Conservation (phyloP, 1,140 invertebrate species). For the Drosophila subobscura region DNA sequence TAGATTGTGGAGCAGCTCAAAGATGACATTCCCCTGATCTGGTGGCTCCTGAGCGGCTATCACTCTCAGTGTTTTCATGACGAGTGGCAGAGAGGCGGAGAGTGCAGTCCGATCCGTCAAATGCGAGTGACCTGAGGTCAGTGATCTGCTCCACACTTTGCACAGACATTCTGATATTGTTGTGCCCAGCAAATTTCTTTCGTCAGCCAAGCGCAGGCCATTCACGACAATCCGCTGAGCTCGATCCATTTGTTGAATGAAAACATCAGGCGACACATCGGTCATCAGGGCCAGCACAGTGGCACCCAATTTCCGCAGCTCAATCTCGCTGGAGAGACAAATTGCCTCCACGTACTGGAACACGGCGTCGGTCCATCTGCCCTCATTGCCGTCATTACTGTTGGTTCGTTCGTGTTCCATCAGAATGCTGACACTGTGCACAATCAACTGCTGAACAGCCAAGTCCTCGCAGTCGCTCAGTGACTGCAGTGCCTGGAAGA, state of each 20-base stretch:
- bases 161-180: constrained; percentile 17
- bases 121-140: constrained; percentile 1
- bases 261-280: constrained; percentile 2
- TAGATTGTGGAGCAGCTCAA: constrained; percentile 16
- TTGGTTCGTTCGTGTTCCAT: constrained; percentile 1
- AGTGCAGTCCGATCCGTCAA: neutral
- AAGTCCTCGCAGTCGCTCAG: constrained; percentile 2
- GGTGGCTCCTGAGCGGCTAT: constrained; percentile 5
- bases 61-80: constrained; percentile 10
- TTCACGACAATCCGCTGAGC: constrained; percentile 13
- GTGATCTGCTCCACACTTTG: neutral
- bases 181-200: neutral
- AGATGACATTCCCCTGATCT: constrained; percentile 1
- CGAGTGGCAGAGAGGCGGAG: neutral
- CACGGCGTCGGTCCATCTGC: constrained; percentile 16
- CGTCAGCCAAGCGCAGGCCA: constrained; percentile 6
- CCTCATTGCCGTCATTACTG: too few species aligned
- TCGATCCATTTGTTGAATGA: constrained; percentile 4
- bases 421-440: constrained; percentile 8
- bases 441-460: neutral
- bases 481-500: constrained; percentile 11
- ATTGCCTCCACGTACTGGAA: constrained; percentile 6
- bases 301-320: constrained; percentile 3
- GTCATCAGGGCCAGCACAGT: constrained; percentile 7
- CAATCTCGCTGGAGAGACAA: neutral